These are phyloP conservation scores for Sebastes nivosus DNA, from an alignment of 2,797 vertebrate genomes.

Conservation along the genomic window DNA sequence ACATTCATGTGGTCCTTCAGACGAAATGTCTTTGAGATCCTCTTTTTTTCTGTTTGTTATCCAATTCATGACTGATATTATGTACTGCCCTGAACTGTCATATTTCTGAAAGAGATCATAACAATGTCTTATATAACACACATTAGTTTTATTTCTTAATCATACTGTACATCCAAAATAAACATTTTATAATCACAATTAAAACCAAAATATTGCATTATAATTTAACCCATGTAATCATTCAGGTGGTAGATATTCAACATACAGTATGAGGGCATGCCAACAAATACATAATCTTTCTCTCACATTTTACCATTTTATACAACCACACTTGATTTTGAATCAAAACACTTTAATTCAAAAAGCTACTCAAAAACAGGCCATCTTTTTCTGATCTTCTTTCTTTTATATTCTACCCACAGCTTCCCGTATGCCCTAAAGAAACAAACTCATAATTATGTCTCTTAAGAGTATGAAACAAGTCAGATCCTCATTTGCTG, in stretches of 20 bases:
- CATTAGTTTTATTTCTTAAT: slow-evolving; percentile 68
- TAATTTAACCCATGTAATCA: slow-evolving; percentile 66
- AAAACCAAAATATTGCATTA: slow-evolving; percentile 71
- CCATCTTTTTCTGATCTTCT: slow-evolving; percentile 1
- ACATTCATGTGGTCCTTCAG: background rate
- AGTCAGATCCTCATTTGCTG: slow-evolving; percentile 30
- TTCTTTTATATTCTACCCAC: slow-evolving; percentile 15
- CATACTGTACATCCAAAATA: slow-evolving; percentile 77
- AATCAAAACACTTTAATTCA: slow-evolving; percentile 48
- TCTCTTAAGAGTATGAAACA: slow-evolving; percentile 40
- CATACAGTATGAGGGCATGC: slow-evolving; percentile 64
- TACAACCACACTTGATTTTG: slow-evolving; percentile 36
- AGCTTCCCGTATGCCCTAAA: slow-evolving; percentile 20
- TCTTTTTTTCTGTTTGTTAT: background rate
- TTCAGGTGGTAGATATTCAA: slow-evolving; percentile 60
- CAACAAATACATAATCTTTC: slow-evolving; percentile 50
- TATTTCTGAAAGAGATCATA: background rate
- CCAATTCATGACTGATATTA: background rate
- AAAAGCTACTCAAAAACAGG: slow-evolving; percentile 39
- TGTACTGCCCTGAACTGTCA: background rate
- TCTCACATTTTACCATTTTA: slow-evolving; percentile 37
- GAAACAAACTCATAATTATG: slow-evolving; percentile 32
- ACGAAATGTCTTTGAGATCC: background rate
- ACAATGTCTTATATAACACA: slow-evolving; percentile 49
- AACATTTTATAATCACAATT: slow-evolving; percentile 65